phyloP scores from a whole-genome alignment of 2,888 invertebrate species.

The Apantesis nais region DNA sequence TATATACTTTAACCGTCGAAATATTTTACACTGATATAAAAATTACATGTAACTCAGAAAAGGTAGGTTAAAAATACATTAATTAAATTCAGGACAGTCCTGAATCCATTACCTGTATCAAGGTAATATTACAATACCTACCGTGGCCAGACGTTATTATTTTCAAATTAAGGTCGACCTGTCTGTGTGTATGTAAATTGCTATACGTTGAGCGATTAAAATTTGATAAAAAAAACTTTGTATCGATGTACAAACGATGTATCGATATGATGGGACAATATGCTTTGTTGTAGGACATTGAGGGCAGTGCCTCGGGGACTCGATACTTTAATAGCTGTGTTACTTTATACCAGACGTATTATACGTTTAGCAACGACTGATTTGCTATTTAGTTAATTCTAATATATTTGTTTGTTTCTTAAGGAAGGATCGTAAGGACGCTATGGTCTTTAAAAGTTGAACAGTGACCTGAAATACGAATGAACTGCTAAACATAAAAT shows the following conservation, averaged over 20 bases:
- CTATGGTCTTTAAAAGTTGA: background rate
- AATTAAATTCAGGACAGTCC: constrained; percentile 11
- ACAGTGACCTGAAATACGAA: background rate
- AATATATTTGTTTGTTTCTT: background rate
- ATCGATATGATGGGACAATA: constrained; percentile 38
- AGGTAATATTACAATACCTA: constrained; percentile 48
- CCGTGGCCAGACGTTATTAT: constrained; percentile 76
- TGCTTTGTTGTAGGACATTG: constrained; percentile 19
- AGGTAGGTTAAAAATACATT: background rate
- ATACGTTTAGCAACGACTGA: background rate
- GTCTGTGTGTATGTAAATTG: constrained; percentile 71
- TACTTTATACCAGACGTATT: constrained; percentile 1
- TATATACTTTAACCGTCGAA: background rate
- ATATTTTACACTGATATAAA: background rate
- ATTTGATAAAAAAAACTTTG: constrained; percentile 55
- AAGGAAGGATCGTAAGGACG: background rate
- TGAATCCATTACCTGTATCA: background rate
- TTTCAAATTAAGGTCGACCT: constrained; percentile 79
- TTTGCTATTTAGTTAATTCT: background rate
- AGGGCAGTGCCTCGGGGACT: constrained; percentile 21
- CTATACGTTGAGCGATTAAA: constrained; percentile 62
- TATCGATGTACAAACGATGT: constrained; percentile 24
- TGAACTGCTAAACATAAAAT: background rate
- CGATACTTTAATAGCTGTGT: constrained; percentile 14
- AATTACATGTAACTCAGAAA: background rate